Evolutionary conservation across 2,797 vertebrate species (phyloP).

Genomic region (Dryobates pubescens): DNA sequence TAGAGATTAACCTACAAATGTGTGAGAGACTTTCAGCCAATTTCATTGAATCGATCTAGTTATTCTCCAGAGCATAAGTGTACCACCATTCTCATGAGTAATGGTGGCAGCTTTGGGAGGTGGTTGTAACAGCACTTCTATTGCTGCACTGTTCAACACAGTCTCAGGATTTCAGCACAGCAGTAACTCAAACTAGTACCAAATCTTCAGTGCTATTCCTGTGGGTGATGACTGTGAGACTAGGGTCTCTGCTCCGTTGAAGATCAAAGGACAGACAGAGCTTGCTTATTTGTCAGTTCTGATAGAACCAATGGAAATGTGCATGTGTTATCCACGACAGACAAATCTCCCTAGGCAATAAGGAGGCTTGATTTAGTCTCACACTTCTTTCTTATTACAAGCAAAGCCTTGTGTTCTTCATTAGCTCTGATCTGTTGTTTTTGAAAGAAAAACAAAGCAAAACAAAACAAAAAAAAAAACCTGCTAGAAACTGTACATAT

Average conservation of each 20-base stretch:
- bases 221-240: background rate
- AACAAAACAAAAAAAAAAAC: background rate
- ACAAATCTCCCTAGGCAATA: background rate
- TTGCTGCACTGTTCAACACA: fast-evolving
- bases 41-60: background rate
- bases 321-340: background rate
- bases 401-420: background rate
- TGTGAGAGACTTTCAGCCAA: background rate
- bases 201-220: background rate
- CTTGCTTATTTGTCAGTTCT: background rate
- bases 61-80: background rate
- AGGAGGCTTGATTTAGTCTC: background rate
- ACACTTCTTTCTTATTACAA: background rate
- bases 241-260: fast-evolving
- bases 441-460: background rate
- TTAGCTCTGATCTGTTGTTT: background rate
- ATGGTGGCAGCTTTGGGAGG: background rate
- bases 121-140: background rate
- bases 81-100: background rate
- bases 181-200: background rate
- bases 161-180: background rate
- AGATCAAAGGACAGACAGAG: background rate
- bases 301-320: background rate
- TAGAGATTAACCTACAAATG: background rate
- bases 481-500: background rate